These are phyloP conservation scores for Calameuta filiformis DNA, from an alignment of 2,888 invertebrate species.

Conservation along the genomic window DNA sequence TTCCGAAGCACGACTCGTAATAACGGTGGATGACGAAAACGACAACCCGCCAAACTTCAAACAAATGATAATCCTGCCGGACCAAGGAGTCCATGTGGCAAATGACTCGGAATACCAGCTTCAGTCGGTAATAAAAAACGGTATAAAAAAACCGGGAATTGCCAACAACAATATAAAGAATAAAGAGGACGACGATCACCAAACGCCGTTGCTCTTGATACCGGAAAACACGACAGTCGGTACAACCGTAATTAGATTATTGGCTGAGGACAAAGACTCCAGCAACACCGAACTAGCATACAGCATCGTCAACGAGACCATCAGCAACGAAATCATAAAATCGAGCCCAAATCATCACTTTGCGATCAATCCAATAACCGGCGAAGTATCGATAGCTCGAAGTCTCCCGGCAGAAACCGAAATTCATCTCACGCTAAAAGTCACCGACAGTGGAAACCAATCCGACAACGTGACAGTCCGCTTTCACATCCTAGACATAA, in stretches of 20 bases:
- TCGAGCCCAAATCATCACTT: constrained; percentile 75
- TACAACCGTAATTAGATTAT: constrained; percentile 75
- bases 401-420: constrained; percentile 80
- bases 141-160: neutral
- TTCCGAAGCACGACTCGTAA: constrained; percentile 78
- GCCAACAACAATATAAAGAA: neutral
- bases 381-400: constrained; percentile 79
- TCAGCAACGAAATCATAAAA: constrained; percentile 60
- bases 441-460: constrained; percentile 80
- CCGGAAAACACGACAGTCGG: constrained; percentile 81
- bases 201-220: constrained; percentile 75
- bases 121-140: constrained; percentile 63
- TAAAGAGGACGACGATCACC: constrained; percentile 52
- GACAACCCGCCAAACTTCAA: constrained; percentile 82
- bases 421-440: constrained; percentile 80
- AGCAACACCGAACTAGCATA: constrained; percentile 79
- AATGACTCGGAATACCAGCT: constrained; percentile 69
- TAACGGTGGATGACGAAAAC: constrained; percentile 82
- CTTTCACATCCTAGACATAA: constrained; percentile 82
- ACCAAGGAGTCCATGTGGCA: constrained; percentile 75
- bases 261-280: constrained; percentile 80
- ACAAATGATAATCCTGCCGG: constrained; percentile 77
- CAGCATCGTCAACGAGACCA: constrained; percentile 70
- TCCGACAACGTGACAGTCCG: constrained; percentile 77
- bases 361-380: constrained; percentile 79